These are phyloP conservation scores for Neoitamus cyanurus DNA, from an alignment of 2,888 invertebrate species.

Conservation along the genomic window DNA sequence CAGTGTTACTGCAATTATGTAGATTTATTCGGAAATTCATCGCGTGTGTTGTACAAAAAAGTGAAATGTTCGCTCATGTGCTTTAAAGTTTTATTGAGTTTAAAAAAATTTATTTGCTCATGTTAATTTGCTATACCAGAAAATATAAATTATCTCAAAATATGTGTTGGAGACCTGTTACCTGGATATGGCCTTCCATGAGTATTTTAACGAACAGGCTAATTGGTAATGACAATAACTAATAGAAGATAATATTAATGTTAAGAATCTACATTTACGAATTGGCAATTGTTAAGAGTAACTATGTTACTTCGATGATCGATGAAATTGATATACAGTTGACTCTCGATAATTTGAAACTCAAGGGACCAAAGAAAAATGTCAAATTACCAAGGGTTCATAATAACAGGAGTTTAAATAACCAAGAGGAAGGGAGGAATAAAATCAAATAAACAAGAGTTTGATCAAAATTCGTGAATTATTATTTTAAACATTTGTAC, in stretches of 20 bases:
- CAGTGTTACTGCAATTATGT: not conserved
- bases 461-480: no score
- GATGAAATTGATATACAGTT: no score
- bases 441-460: no score
- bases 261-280: not conserved
- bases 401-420: no score
- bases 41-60: not conserved
- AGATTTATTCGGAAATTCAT: not conserved
- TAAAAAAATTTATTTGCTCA: not conserved
- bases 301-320: no score
- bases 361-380: no score
- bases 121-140: not conserved
- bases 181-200: not conserved
- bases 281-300: no score
- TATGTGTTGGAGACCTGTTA: not conserved
- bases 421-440: no score
- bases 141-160: not conserved
- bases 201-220: not conserved
- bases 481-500: no score
- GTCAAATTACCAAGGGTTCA: no score
- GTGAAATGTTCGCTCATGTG: not conserved
- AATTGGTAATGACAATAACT: not conserved
- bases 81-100: not conserved
- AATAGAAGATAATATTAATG: not conserved
- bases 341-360: no score